phyloP scores from a whole-genome alignment of 1,140 invertebrate species.

The Trichogramma pretiosum region DNA sequence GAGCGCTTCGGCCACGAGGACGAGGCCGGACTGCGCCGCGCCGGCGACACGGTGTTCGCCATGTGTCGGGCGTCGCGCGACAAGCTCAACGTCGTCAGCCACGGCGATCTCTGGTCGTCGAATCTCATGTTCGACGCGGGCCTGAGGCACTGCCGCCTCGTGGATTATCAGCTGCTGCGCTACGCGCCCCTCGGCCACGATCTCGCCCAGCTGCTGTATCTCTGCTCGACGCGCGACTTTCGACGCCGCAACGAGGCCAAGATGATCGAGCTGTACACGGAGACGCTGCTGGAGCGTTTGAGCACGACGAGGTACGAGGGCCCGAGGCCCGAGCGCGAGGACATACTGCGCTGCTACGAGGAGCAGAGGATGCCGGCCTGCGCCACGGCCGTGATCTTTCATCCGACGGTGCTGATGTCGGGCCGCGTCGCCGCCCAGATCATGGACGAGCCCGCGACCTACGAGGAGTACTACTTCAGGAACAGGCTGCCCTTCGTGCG shows the following conservation, averaged over 20 bases:
- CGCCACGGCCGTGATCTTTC: constrained; percentile 28
- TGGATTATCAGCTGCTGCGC: constrained; percentile 51
- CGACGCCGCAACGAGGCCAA: constrained; percentile 24
- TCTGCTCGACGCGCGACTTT: constrained; percentile 30
- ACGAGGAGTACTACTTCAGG: constrained; percentile 24
- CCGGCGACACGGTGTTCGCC: not conserved
- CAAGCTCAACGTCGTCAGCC: constrained; percentile 43
- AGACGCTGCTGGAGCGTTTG: constrained; percentile 20
- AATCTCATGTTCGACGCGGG: constrained; percentile 49
- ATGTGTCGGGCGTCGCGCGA: not conserved
- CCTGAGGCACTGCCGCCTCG: constrained; percentile 44
- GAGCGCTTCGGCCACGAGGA: constrained; percentile 23
- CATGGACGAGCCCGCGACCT: constrained; percentile 24
- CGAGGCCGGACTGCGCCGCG: not conserved
- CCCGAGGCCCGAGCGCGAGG: constrained; percentile 25
- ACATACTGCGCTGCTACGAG: constrained; percentile 29
- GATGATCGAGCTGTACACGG: constrained; percentile 36
- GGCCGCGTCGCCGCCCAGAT: constrained; percentile 21
- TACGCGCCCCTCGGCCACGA: constrained; percentile 42
- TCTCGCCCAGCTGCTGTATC: constrained; percentile 25
- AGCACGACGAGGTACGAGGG: constrained; percentile 6
- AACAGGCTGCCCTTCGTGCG: constrained; percentile 25
- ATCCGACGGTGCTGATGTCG: constrained; percentile 32
- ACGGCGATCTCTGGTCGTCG: constrained; percentile 54
- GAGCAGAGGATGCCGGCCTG: constrained; percentile 32